Percentiles rank a stretch among this genome's conserved stretches.
Conservation (phyloP, 2,888 invertebrate genomes). For the Ochropleura leucogaster region DNA sequence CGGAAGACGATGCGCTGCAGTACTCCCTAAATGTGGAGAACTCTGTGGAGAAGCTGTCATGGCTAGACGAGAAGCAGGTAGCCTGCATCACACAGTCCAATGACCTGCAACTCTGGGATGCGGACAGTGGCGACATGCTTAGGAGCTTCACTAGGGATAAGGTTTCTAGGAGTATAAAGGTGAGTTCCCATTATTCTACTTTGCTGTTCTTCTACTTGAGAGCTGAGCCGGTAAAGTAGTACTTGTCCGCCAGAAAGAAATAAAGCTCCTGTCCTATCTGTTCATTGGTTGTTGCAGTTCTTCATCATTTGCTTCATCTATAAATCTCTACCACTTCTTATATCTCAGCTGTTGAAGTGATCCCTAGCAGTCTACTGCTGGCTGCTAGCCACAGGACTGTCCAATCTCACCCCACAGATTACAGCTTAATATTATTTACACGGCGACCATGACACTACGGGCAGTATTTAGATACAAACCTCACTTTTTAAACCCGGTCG, state of each 20-base stretch:
- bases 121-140: slow-evolving; percentile 91
- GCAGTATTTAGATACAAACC: no score
- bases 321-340: neutral
- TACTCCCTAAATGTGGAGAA: slow-evolving; percentile 95
- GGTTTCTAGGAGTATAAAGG: slow-evolving; percentile 91
- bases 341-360: neutral
- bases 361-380: neutral
- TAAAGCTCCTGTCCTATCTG: neutral
- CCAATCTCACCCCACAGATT: neutral
- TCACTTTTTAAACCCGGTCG: no score
- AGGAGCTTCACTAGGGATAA: slow-evolving; percentile 90
- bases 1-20: slow-evolving; percentile 95
- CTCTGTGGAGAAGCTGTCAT: slow-evolving; percentile 92
- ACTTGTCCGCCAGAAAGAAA: neutral
- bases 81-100: slow-evolving; percentile 93
- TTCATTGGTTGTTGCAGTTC: neutral
- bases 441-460: no score
- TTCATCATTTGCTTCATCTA: no score
- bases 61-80: slow-evolving; percentile 87
- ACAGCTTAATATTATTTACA: neutral
- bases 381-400: no score
- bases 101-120: slow-evolving; percentile 92
- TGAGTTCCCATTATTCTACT: slow-evolving; percentile 62
- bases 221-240: neutral
- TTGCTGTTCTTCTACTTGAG: neutral